phyloP scores from a whole-genome alignment of 2,888 invertebrate species.

The Erebia aethiops region DNA sequence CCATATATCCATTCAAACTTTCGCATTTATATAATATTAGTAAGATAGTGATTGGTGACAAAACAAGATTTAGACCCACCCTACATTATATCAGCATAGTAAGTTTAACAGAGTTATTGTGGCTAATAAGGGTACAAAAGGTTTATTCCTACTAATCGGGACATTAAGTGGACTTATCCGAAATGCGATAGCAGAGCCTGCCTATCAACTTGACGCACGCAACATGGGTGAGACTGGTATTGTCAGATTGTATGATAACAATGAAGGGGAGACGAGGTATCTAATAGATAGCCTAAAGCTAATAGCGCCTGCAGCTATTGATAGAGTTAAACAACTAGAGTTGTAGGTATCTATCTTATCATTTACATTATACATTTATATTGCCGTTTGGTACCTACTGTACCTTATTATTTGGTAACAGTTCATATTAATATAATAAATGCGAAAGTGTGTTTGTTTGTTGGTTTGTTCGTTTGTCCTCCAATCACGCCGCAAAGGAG shows the following conservation, averaged over 20 bases:
- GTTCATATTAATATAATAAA: too few species aligned
- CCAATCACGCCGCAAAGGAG: too few species aligned
- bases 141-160: constrained; percentile 47
- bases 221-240: constrained; percentile 46
- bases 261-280: constrained; percentile 13
- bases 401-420: too few species aligned
- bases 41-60: too few species aligned
- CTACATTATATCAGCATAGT: background rate
- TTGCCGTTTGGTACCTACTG: too few species aligned
- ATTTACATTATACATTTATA: too few species aligned
- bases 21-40: too few species aligned
- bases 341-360: too few species aligned
- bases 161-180: constrained; percentile 51
- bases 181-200: constrained; percentile 50
- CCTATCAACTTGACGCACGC: constrained; percentile 52
- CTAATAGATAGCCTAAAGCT: background rate
- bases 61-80: background rate
- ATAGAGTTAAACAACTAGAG: too few species aligned
- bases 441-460: too few species aligned
- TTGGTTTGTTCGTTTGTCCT: too few species aligned
- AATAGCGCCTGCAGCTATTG: background rate
- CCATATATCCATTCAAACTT: too few species aligned
- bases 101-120: background rate
- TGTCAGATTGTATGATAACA: constrained; percentile 47
- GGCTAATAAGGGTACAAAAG: constrained; percentile 30